Percentiles rank a stretch among this genome's conserved stretches.
phyloP scores from a whole-genome alignment of 2,888 invertebrate genomes.

The Rhimphoctona megacephalus region DNA sequence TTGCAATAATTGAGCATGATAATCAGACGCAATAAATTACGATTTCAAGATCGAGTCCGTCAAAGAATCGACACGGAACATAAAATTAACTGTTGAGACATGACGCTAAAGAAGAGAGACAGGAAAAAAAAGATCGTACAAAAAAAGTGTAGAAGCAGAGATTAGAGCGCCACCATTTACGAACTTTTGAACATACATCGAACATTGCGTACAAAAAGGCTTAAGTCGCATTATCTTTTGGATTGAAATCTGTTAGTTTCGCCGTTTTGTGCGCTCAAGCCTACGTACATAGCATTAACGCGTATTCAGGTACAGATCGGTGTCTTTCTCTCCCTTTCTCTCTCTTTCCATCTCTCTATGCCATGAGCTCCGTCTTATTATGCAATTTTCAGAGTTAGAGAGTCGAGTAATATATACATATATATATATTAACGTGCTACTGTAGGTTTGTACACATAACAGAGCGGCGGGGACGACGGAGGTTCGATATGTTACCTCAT shows the following conservation, averaged over 20 bases:
- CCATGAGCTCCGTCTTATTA: conserved; percentile 21
- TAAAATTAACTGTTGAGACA: not conserved
- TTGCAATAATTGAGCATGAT: not conserved
- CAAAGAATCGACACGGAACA: not conserved
- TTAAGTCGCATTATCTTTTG: not conserved
- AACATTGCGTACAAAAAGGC: not conserved
- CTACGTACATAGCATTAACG: not conserved
- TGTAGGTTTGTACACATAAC: conserved; percentile 10
- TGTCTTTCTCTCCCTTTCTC: conserved; percentile 6
- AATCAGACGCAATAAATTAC: not conserved
- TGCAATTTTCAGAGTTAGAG: conserved; percentile 42
- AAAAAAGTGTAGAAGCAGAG: not conserved
- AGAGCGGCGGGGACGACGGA: conserved; percentile 1
- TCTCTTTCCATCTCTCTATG: not conserved
- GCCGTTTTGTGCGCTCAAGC: not conserved
- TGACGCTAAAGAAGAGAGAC: not conserved
- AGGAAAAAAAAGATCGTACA: not conserved
- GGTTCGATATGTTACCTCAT: conserved; percentile 61
- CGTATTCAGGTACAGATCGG: conserved; percentile 17
- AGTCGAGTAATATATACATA: not conserved
- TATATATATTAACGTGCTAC: conserved; percentile 3
- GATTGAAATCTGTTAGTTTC: not conserved
- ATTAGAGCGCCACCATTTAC: not conserved
- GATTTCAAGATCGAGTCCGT: not conserved
- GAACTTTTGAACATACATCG: not conserved